phyloP scores from a whole-genome alignment of 2,113 vertebrate genomes.

The Falco punctatus region DNA sequence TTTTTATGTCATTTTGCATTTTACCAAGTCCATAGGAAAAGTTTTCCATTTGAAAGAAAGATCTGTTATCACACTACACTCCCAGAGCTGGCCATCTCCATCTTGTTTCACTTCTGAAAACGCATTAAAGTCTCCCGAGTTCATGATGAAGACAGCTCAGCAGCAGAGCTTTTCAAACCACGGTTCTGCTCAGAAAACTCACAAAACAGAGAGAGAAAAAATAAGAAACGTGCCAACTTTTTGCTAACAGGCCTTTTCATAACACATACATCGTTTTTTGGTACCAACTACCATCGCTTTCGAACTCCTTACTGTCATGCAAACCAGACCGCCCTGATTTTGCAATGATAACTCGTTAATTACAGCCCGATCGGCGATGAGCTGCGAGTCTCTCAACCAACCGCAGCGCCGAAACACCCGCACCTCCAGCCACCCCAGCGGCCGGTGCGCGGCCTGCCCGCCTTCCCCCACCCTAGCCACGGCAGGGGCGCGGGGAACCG shows the following conservation, averaged over 20 bases:
- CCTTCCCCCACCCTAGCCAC: fast-evolving
- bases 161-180: not conserved
- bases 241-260: not conserved
- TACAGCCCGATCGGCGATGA: fast-evolving
- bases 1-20: not conserved
- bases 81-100: not conserved
- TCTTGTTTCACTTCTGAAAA: not conserved
- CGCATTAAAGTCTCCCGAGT: not conserved
- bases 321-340: not conserved
- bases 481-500: too few relatives aligned
- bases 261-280: fast-evolving
- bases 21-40: not conserved
- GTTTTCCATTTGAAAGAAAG: not conserved
- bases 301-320: not conserved
- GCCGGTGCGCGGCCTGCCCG: not conserved
- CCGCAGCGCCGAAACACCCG: fast-evolving
- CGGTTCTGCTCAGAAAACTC: not conserved
- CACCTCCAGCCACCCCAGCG: fast-evolving
- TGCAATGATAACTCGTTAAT: fast-evolving
- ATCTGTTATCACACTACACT: not conserved
- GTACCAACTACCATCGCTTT: not conserved
- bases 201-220: not conserved
- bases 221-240: fast-evolving
- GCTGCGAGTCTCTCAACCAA: not conserved
- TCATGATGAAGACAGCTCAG: not conserved